phyloP scores from a whole-genome alignment of 2,888 invertebrate species.

The Epicampocera succincta region DNA sequence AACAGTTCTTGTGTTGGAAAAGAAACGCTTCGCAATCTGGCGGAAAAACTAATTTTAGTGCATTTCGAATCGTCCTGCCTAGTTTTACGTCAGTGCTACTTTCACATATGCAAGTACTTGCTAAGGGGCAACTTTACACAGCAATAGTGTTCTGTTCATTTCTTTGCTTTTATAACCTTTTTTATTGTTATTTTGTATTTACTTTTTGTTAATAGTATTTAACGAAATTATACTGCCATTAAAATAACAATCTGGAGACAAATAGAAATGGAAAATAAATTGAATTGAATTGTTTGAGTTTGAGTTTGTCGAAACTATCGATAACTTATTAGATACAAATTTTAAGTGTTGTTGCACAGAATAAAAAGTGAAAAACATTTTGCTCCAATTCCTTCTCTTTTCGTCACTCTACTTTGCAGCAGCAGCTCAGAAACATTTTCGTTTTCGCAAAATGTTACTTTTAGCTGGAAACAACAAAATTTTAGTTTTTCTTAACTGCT shows the following conservation, averaged over 20 bases:
- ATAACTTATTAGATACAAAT: conserved; percentile 15
- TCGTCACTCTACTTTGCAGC: conserved; percentile 52
- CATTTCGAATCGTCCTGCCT: neutral
- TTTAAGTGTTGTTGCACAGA: neutral
- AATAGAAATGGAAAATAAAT: neutral
- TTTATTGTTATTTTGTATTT: conserved; percentile 20
- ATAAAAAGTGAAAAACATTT: neutral
- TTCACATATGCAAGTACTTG: conserved; percentile 11
- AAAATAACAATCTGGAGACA: conserved; percentile 53
- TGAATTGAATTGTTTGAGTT: neutral
- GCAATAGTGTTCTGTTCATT: neutral
- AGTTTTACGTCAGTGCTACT: neutral
- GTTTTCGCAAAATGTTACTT: too few relatives aligned
- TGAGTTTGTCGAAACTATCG: conserved; percentile 34
- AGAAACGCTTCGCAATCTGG: neutral
- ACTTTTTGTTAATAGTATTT: conserved; percentile 46
- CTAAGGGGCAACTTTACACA: conserved; percentile 42
- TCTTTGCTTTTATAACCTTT: neutral
- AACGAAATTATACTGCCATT: conserved; percentile 60
- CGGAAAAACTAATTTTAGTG: neutral
- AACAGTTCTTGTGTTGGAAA: neutral
- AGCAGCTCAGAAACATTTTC: conserved; percentile 48
- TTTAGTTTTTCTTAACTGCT: too few relatives aligned
- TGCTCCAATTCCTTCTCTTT: conserved; percentile 56
- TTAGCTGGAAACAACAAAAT: too few relatives aligned